Base-by-base conservation (phyloP, 2,888 invertebrate species). In the Girardia tigrina region DNA sequence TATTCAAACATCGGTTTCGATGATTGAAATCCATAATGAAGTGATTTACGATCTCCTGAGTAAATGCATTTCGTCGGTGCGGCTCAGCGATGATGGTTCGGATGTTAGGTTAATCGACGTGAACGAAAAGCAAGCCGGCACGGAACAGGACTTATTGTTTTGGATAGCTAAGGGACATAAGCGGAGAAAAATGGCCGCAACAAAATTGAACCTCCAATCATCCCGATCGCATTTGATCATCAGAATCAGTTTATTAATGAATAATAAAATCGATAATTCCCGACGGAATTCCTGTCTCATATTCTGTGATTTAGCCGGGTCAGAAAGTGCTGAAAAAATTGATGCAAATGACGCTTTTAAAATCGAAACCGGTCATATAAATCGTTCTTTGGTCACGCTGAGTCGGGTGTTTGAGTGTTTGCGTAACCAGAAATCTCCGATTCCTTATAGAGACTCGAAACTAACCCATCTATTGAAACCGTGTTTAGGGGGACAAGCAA, bases 1-100 rank as follows among this genome's bases (percentile, higher is more conserved):
- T 69, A 73, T 73, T 16, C 16, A 16, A 20, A 73, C 73, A 26
- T 29, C 20, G 16, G 42, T 73, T 26, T 56, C 6, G 16, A 73
- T 73, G 73, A n/a, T 73, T 73, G 73, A 73, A 73, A 73, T 73
- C n/a, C 29, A 73, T 42, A 73, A 73, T 26, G 73, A 73, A 28
- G 29, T 42, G 6, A 73, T 73, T 29, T 73, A 73, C 26, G 73
- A 73, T 42, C 42, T 73, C n/a, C 23, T 73, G 29, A 26, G 29
- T 56, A 73, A 73, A 73, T 23, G 29, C 69, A 42, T 73, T 29
- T n/a, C 12, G n/a, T 23, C 42, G 29, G 73, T 73, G 4, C 12
- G 26, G 4, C n/a, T 73, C 23, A 69, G 42, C 23, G 73, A 73
- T 29, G 73, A 73, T 26, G 73, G 73, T n/a, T 29, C 36, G n/a